A percentile compares a stretch with the other conserved stretches of the same genome.
Conservation (phyloP, 2,888 invertebrate genomes). For the Monopis laevigella region DNA sequence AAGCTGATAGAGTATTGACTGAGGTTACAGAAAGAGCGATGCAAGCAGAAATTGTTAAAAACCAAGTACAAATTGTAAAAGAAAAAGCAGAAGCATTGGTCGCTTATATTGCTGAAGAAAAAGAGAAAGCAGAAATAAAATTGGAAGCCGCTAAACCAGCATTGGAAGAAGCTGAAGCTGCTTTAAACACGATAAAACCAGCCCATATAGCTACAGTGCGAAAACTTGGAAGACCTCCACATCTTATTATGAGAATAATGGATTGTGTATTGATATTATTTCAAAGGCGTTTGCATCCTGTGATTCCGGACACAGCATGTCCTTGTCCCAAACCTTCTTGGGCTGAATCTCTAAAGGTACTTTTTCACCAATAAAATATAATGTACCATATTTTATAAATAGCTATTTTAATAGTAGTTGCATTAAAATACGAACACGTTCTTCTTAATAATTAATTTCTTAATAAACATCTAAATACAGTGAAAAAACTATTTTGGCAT, state of each 20-base stretch:
- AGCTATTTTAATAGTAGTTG: too few relatives aligned
- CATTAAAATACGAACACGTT: background rate
- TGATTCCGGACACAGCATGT: slow-evolving; percentile 81
- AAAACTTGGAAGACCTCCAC: slow-evolving; percentile 94
- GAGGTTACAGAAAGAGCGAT: slow-evolving; percentile 94
- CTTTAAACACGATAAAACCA: slow-evolving; percentile 95
- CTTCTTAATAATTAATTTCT: background rate
- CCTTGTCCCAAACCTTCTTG: slow-evolving; percentile 94
- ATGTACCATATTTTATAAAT: background rate
- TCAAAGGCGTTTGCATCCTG: slow-evolving; percentile 85
- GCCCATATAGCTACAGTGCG: slow-evolving; percentile 96
- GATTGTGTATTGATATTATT: slow-evolving; percentile 94
- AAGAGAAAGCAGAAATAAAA: slow-evolving; percentile 90
- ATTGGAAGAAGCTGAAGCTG: slow-evolving; percentile 93
- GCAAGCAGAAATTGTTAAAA: slow-evolving; percentile 95
- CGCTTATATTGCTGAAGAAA: slow-evolving; percentile 87
- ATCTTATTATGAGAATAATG: slow-evolving; percentile 98
- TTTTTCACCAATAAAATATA: slow-evolving; percentile 7
- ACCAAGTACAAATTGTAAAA: slow-evolving; percentile 95
- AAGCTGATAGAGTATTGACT: slow-evolving; percentile 86
- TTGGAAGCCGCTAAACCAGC: slow-evolving; percentile 96
- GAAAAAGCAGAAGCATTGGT: slow-evolving; percentile 94
- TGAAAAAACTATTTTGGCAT: slow-evolving; percentile 1
- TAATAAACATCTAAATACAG: background rate
- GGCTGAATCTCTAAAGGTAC: slow-evolving; percentile 93